Evolutionary conservation across 2,797 vertebrate genomes (phyloP), one percentile per base, ranked within the genome.

Genomic region (Momotus momota): DNA sequence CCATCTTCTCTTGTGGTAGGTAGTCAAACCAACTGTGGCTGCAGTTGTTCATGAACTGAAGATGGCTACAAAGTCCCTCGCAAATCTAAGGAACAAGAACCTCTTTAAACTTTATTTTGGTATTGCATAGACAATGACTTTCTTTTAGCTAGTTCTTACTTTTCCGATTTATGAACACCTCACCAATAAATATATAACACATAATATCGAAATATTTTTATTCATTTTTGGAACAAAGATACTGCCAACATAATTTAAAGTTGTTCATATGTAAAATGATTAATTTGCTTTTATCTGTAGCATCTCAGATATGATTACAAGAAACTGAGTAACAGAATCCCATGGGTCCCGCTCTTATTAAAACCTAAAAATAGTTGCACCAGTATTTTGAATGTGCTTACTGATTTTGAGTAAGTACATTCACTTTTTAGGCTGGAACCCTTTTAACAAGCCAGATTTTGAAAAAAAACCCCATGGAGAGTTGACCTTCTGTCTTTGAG

Each of bases 301-400:
- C 13, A 20, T 6, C 26, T 43, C 55, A 73, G 48, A 52, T 65
- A 27, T 46, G 31, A 49, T 55, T 55, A 83, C 27, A 90, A 72
- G 46, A 78, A 86, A 86, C 5, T 49, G 69, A 40, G 19, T 19
- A 81, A 60, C 11, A 48, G 41, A 79, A 64, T 8, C 11, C 22
- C 0, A 0, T 62, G 19, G 15, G 7, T 67, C 40, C 62, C 0
- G 0, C 9, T 90, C 27, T 40, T 31, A 6, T 69, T 86, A 75
- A 52, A 14, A 81, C 15, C 14, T 22, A 49, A 80, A 91, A 57
- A 38, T 31, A 82, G 19, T 64, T 55, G 48, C 25, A 48, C 8
- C 6, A 27, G 7, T 58, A 60, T 51, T 88, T 88, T 54, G 27
- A 80, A 84, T 60, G 57, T 46, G 6, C 33, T 67, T 61, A 22